Base-by-base conservation (phyloP, 2,888 invertebrate species). In the Plusia festucae region DNA sequence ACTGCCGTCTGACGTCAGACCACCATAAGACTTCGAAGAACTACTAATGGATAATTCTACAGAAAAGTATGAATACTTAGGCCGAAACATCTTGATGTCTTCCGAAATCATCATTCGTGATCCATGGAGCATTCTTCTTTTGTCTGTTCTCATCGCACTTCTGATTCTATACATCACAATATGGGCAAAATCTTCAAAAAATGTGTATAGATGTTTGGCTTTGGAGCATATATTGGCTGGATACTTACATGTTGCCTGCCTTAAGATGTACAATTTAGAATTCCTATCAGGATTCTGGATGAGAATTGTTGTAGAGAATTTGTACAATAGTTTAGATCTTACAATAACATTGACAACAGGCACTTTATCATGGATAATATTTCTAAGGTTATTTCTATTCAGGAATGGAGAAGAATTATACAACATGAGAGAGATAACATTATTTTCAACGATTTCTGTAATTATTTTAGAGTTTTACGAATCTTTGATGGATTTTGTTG, bases 361-460 rank as follows among this genome's bases (percentile, higher is more conserved):
- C 0, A 70, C 69, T 49, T 34, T 79, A 7, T 60, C 80, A 8
- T 73, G 78, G 73, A 65, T 82, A 7, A 58, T 78, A 18, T 83
- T 81, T 65, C 53, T 85, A 55, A 81, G 74, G 53, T 49, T 84
- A 13, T 82, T 82, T 18, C 22, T 84, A 9, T 80, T 82, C 4
- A 60, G 56, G 44, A 75, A 78, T 46, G 75, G 72, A 3, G 76
- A 76, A 56, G 62, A 72, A 27, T 60, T 82, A 5, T 84, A 83
- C 22, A 73, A 11, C 54, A 65, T 73, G 53, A 76, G 60, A 51
- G 71, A 83, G 4, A 24, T 81, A 9, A 46, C 69, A 0, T 15
- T 66, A 11, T 83, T 81, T 66, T 53, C 65, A 6, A 58, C 53
- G 0, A 2, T 79, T 0, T 73, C 79, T 2, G 27, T 81, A 5